A percentile compares a stretch with the other conserved stretches of the same genome.
Conservation (phyloP, 1,140 invertebrate species). For the Pteromalus puparum region DNA sequence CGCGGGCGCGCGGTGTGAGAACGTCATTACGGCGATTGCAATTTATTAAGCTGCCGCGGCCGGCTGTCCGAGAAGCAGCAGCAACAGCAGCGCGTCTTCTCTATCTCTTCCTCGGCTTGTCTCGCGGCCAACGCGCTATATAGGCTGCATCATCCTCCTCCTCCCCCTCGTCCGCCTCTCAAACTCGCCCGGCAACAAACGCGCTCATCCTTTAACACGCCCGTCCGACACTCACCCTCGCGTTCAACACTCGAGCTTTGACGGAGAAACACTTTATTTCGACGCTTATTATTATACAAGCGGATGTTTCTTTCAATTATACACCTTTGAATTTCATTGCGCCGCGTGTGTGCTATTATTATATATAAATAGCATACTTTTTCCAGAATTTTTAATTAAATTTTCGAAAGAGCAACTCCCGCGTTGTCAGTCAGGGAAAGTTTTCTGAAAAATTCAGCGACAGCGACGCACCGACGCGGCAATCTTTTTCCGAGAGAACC, state of each 20-base stretch:
- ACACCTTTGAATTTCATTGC: neutral
- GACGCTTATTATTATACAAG: conserved; percentile 27
- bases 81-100: conserved; percentile 3
- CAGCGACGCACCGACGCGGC: neutral
- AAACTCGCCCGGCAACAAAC: conserved; percentile 21
- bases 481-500: neutral
- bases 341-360: neutral
- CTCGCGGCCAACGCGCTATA: neutral
- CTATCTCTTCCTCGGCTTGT: neutral
- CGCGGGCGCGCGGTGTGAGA: conserved; percentile 60
- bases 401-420: neutral
- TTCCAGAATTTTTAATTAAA: neutral
- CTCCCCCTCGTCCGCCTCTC: neutral
- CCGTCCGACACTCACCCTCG: conserved; percentile 38
- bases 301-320: conserved; percentile 41
- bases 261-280: conserved; percentile 35
- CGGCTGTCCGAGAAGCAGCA: neutral
- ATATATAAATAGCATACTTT: too few relatives aligned
- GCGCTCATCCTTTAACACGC: conserved; percentile 19
- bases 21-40: conserved; percentile 72
- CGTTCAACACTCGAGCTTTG: conserved; percentile 38
- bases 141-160: neutral
- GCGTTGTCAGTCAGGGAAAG: neutral
- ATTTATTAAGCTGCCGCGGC: conserved; percentile 69
- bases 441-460: neutral